phyloP scores from a whole-genome alignment of 2,888 invertebrate species.

The Trachelus tabidus region DNA sequence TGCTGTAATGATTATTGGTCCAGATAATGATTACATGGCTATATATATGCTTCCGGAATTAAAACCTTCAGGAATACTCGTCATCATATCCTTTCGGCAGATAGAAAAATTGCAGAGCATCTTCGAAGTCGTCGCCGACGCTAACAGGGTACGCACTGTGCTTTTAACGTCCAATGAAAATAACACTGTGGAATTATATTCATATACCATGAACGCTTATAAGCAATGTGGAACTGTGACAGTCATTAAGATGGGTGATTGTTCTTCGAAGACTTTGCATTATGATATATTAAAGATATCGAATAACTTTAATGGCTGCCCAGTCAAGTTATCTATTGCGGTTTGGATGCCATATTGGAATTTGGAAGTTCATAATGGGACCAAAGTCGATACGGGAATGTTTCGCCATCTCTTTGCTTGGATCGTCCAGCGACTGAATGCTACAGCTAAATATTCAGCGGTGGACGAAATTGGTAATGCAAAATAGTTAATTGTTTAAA shows the following conservation, averaged over 20 bases:
- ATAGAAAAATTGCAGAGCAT: background rate
- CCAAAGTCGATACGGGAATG: background rate
- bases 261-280: background rate
- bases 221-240: background rate
- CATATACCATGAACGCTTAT: conserved; percentile 1
- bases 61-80: background rate
- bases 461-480: background rate
- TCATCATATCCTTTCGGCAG: background rate
- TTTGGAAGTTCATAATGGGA: background rate
- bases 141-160: background rate
- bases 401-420: background rate
- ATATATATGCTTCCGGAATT: background rate
- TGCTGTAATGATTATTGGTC: background rate
- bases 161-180: background rate
- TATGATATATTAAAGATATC: background rate
- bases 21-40: background rate
- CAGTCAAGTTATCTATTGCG: conserved; percentile 2
- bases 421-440: conserved; percentile 13
- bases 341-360: conserved; percentile 8
- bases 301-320: conserved; percentile 13
- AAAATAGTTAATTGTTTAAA: background rate
- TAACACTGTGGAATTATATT: background rate
- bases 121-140: background rate
- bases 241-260: background rate
- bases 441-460: background rate